Conservation (phyloP, 1,140 invertebrate species). For the Drosophila repletoides region DNA sequence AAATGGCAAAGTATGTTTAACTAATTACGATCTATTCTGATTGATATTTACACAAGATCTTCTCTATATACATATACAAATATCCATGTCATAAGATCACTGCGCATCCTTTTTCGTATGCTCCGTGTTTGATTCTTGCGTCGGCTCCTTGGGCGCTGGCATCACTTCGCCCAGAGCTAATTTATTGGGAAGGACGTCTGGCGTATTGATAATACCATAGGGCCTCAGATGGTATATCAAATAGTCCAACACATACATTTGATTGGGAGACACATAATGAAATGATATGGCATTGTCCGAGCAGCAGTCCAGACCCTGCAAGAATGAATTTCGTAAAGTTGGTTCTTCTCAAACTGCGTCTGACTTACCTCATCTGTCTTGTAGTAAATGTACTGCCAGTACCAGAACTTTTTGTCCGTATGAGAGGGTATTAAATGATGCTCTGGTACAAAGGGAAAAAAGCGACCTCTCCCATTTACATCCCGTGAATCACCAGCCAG, state of each 20-base stretch:
- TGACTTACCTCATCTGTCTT: conserved; percentile 90
- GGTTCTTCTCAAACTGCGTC: background rate
- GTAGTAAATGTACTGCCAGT: conserved; percentile 97
- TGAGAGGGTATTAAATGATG: conserved; percentile 95
- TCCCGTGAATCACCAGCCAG: conserved; percentile 95
- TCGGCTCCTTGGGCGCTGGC: conserved; percentile 42
- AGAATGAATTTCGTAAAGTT: background rate
- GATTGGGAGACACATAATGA: conserved; percentile 95
- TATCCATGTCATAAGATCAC: background rate
- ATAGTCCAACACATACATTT: conserved; percentile 98
- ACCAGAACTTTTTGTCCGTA: conserved; percentile 93
- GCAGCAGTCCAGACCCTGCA: conserved; percentile 95
- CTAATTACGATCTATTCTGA: conserved; percentile 7
- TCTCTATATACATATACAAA: conserved; percentile 14
- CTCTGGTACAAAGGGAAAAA: conserved; percentile 84
- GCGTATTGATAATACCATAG: conserved; percentile 86
- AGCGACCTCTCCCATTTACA: conserved; percentile 87
- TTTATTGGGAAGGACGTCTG: conserved; percentile 49
- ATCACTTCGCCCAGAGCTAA: conserved; percentile 52
- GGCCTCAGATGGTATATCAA: conserved; percentile 96
- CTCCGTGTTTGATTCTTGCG: background rate
- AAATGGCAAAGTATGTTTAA: conserved; percentile 20
- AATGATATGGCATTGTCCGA: conserved; percentile 98
- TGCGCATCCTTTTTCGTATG: too few relatives aligned
- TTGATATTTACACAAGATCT: too few relatives aligned